Evolutionary conservation across 2,888 invertebrate genomes (phyloP), one percentile per base, ranked within the genome.

Genomic region (Cryptocephalus moraei): DNA sequence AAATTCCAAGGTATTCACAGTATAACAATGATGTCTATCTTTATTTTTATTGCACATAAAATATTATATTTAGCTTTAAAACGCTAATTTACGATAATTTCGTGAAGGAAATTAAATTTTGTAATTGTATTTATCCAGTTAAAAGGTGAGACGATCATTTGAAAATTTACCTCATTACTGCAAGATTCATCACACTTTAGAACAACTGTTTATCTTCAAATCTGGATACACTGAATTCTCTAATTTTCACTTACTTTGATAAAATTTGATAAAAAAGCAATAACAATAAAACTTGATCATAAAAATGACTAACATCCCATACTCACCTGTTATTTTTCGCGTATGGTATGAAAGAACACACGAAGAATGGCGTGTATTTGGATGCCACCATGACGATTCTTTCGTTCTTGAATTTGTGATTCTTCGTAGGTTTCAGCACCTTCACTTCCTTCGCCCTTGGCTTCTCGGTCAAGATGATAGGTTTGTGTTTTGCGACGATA

Each of bases 291-390:
- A 43, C 34, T 43, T 39, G 43, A 40, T 40, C 43, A 13, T 9
- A 41, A 22, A 41, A 22, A 31, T 13, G 32, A 13, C 11, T 12
- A 45, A 49, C 2, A 22, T 22, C 22, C 22, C 22, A 43, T 36
- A 34, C 33, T 51, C 56, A 60, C 51, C 62, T 60, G 32, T 57
- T 56, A 40, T 56, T 62, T 50, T 68, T 71, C 48, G 79, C 83
- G 67, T 90, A 92, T 33, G 93, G 91, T 64, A 94, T 80, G 46
- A 88, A 81, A 36, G 93, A 93, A 68, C 87, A 93, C 51, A 94
- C 77, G 57, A 86, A 77, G 72, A 92, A 86, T 33, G 94, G 93
- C 48, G 84, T 81, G 60, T 84, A 83, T 59, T 81, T 81, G 8
- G 81, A 74, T 44, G 90, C 84, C 36, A 89, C 82, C 70, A 94